Conservation (phyloP, 2,113 vertebrate species). For the Ctenodactylus gundi region DNA sequence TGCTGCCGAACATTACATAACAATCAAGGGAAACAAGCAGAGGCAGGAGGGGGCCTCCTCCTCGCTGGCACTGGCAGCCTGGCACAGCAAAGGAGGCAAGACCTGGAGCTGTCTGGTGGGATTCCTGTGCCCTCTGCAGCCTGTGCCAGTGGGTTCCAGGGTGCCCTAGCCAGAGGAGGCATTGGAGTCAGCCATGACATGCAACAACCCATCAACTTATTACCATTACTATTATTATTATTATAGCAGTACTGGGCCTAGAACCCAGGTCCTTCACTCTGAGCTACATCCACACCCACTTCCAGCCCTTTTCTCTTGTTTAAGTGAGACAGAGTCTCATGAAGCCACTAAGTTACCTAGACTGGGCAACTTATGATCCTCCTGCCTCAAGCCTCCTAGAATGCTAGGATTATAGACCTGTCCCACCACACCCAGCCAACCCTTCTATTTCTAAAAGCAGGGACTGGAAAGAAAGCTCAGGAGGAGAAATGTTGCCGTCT, state of each 20-base stretch:
- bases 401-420: too few relatives aligned
- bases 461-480: not conserved
- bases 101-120: slow-evolving; percentile 76
- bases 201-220: not conserved
- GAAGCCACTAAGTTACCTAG: too few relatives aligned
- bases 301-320: too few relatives aligned
- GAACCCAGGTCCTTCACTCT: too few relatives aligned
- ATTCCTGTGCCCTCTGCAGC: slow-evolving; percentile 75
- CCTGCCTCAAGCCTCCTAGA: too few relatives aligned
- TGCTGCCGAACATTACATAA: slow-evolving; percentile 89
- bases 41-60: slow-evolving; percentile 85
- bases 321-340: too few relatives aligned
- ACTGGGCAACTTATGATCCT: too few relatives aligned
- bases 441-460: too few relatives aligned
- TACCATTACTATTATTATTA: too few relatives aligned
- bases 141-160: slow-evolving; percentile 31
- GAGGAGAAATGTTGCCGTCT: not conserved
- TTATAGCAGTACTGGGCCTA: too few relatives aligned
- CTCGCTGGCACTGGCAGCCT: slow-evolving; percentile 83
- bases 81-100: slow-evolving; percentile 70
- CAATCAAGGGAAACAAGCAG: slow-evolving; percentile 90
- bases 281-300: too few relatives aligned
- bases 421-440: too few relatives aligned
- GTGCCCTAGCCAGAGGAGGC: slow-evolving; percentile 19
- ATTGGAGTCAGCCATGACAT: not conserved